Conservation (phyloP, 2,797 vertebrate species). For the Pseudocheirus occidentalis region DNA sequence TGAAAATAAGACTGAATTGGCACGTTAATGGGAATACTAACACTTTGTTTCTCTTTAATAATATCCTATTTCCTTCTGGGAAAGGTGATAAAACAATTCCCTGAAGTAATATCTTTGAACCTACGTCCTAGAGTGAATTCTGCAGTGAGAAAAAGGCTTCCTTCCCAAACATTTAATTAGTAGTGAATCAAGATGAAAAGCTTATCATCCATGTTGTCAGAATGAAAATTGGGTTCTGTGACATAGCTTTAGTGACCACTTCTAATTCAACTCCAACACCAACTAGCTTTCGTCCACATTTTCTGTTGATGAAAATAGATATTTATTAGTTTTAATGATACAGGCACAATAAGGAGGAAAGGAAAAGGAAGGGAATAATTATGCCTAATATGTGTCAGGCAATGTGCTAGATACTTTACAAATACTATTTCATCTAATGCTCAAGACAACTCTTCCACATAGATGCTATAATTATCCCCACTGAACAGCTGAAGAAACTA, state of each 20-base stretch:
- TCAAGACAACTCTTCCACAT: neutral
- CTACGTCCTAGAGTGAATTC: neutral
- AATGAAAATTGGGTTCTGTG: neutral
- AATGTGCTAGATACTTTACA: neutral
- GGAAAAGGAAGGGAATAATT: neutral
- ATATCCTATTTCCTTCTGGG: neutral
- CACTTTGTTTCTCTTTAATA: conserved; percentile 4
- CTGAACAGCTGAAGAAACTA: neutral
- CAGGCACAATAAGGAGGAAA: neutral
- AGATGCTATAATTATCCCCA: neutral
- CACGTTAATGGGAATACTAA: neutral
- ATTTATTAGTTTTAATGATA: neutral
- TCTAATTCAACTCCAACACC: neutral
- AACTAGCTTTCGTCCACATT: neutral
- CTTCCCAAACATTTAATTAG: neutral
- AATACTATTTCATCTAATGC: neutral
- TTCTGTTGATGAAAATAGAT: neutral
- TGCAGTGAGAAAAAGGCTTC: neutral
- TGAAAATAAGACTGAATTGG: neutral
- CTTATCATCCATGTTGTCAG: neutral
- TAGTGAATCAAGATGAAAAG: neutral
- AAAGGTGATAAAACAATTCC: neutral
- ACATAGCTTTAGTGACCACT: neutral
- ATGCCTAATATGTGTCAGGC: neutral
- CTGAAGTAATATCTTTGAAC: neutral